Conservation (phyloP, 2,113 vertebrate genomes). For the Notiomystis cincta region DNA sequence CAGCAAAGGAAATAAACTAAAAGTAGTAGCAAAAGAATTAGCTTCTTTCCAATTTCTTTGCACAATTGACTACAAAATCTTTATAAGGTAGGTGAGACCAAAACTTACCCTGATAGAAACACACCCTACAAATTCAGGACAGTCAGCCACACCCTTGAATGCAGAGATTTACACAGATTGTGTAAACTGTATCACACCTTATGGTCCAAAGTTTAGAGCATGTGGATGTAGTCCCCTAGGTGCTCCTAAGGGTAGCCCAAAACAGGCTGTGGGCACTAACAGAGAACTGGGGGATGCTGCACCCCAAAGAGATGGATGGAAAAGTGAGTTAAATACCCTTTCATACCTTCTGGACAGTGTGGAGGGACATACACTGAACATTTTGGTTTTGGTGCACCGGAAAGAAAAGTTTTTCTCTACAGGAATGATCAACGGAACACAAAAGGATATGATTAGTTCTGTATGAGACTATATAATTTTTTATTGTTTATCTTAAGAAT, state of each 20-base stretch:
- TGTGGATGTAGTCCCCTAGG: background rate
- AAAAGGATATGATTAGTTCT: background rate
- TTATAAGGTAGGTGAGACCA: background rate
- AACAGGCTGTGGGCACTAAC: background rate
- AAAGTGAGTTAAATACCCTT: background rate
- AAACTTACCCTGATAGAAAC: background rate
- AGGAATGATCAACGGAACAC: background rate
- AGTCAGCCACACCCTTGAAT: background rate
- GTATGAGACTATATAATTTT: background rate
- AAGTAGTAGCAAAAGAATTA: background rate
- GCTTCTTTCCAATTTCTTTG: background rate
- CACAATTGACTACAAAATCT: background rate
- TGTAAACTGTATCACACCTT: background rate
- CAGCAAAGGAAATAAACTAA: background rate
- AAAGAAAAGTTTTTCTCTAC: background rate
- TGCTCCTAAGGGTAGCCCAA: background rate
- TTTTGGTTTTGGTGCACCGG: background rate
- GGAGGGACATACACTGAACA: background rate
- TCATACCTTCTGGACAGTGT: background rate
- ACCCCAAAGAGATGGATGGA: background rate
- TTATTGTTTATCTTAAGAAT: background rate
- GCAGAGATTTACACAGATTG: background rate
- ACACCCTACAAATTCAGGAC: background rate
- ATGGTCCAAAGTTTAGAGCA: accelerated
- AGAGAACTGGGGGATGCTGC: background rate